Conservation (phyloP, 1,140 invertebrate species). For the Sogatella furcifera region DNA sequence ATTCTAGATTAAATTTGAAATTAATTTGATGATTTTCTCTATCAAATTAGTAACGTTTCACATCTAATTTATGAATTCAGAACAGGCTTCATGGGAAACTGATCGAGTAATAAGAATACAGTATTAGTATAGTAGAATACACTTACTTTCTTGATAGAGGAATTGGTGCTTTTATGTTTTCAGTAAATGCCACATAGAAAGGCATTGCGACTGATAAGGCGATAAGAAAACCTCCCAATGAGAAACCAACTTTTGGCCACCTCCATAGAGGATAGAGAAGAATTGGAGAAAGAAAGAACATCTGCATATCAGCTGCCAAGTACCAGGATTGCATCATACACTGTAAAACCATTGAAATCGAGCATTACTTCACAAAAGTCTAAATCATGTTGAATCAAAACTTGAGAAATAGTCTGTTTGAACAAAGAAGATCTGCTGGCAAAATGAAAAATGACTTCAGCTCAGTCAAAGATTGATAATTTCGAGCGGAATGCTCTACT, state of each 20-base stretch:
- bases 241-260: conserved; percentile 26
- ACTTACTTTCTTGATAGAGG: conserved; percentile 19
- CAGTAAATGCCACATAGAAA: conserved; percentile 8
- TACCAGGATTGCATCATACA: conserved; percentile 46
- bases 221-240: conserved; percentile 5
- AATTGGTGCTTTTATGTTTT: conserved; percentile 17
- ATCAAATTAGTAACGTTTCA: too few relatives aligned
- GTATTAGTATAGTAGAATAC: background rate
- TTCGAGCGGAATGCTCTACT: too few relatives aligned
- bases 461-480: too few relatives aligned
- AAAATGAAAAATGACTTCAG: too few relatives aligned
- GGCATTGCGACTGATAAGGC: conserved; percentile 13
- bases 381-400: too few relatives aligned
- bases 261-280: conserved; percentile 35
- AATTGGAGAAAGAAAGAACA: conserved; percentile 37
- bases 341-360: conserved; percentile 29
- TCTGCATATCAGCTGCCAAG: conserved; percentile 41
- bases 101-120: background rate
- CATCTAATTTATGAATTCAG: too few relatives aligned
- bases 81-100: too few relatives aligned
- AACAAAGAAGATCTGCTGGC: too few relatives aligned
- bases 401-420: too few relatives aligned
- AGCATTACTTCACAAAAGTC: too few relatives aligned
- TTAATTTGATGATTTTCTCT: too few relatives aligned
- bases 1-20: too few relatives aligned